phyloP scores from a whole-genome alignment of 2,113 vertebrate genomes.

The Brienomyrus longianalis region DNA sequence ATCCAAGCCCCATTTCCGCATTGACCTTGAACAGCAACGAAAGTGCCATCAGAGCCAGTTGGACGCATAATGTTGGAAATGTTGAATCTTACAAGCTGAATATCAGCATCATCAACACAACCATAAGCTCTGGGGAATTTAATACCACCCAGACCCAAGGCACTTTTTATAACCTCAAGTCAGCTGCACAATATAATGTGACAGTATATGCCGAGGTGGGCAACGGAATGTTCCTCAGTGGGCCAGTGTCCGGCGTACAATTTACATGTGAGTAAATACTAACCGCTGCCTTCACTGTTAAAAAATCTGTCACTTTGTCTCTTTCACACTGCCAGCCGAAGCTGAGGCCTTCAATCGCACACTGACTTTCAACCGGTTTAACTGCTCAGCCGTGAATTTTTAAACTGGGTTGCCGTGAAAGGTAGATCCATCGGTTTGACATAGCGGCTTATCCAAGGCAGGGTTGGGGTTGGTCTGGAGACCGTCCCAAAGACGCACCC shows the following conservation, averaged over 20 bases:
- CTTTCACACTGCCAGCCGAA: background rate
- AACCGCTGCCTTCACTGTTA: background rate
- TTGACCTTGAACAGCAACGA: accelerated
- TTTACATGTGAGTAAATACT: constrained; percentile 47
- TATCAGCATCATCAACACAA: accelerated
- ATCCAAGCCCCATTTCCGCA: constrained; percentile 19
- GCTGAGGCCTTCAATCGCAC: background rate
- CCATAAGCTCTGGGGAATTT: background rate
- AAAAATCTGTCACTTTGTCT: background rate
- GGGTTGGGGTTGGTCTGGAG: background rate
- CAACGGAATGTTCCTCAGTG: accelerated
- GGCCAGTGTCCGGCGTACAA: accelerated
- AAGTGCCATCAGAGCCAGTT: accelerated
- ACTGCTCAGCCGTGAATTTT: background rate
- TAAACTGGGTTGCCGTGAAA: background rate
- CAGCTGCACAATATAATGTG: constrained; percentile 26
- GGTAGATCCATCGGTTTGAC: background rate
- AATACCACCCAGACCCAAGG: accelerated
- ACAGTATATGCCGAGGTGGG: background rate
- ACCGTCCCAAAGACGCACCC: background rate
- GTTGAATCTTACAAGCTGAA: accelerated
- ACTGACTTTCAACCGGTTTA: background rate
- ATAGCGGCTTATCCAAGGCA: background rate
- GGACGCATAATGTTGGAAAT: accelerated
- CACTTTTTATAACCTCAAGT: accelerated